Evolutionary conservation across 2,113 vertebrate species (phyloP).

Genomic region (Ictidomys tridecemlineatus): DNA sequence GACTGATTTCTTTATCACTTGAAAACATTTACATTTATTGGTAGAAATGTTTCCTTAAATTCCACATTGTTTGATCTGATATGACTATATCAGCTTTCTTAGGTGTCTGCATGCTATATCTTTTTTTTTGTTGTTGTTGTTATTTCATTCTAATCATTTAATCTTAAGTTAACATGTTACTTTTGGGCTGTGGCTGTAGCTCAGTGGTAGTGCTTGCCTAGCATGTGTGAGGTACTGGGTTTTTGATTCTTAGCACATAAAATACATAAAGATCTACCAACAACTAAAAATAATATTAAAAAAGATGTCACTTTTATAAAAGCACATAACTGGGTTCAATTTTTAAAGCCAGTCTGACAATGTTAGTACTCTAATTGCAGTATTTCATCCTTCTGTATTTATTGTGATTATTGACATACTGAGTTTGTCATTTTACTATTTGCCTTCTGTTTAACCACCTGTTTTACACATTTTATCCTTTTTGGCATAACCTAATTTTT

Average conservation of each 20-base stretch:
- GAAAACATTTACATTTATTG: background rate
- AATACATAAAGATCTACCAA: too few relatives aligned
- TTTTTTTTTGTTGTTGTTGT: background rate
- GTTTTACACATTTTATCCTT: constrained; percentile 24
- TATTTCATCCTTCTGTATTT: background rate
- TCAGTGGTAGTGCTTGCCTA: too few relatives aligned
- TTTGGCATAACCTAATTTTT: background rate
- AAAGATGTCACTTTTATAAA: background rate
- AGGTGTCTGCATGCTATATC: background rate
- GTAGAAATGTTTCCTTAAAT: constrained; percentile 26
- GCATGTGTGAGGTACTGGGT: too few relatives aligned
- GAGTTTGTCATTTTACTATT: background rate
- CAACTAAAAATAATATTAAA: too few relatives aligned
- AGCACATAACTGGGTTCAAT: background rate
- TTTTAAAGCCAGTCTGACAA: background rate
- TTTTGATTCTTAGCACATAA: too few relatives aligned
- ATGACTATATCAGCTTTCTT: background rate
- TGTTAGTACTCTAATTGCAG: background rate
- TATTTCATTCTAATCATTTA: background rate
- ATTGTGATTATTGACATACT: background rate
- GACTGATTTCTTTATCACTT: background rate
- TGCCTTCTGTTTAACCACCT: background rate
- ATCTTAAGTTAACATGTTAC: background rate
- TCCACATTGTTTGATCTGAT: background rate
- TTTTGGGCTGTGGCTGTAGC: background rate